A percentile compares a stretch with the other conserved stretches of the same genome.
phyloP scores from a whole-genome alignment of 2,113 vertebrate genomes.

The Lepus timidus region DNA sequence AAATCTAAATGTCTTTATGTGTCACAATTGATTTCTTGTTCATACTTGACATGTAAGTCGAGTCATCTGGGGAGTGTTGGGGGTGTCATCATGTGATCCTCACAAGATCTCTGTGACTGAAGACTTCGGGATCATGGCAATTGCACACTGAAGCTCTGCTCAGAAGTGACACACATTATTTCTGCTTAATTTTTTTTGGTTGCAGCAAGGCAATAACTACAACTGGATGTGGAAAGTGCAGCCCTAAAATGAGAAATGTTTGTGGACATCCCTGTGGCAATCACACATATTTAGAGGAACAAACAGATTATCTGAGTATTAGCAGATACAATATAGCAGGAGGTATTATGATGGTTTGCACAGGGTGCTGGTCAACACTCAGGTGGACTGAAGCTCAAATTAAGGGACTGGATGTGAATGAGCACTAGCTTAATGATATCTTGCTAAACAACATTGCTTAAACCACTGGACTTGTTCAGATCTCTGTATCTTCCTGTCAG shows the following conservation, averaged over 20 bases:
- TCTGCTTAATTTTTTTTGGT: background rate
- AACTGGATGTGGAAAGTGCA: background rate
- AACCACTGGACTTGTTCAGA: background rate
- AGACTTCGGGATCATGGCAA: background rate
- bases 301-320: rapidly evolving
- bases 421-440: background rate
- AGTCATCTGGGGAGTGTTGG: background rate
- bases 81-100: background rate
- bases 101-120: background rate
- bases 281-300: background rate
- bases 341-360: background rate
- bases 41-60: background rate
- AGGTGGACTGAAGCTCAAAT: background rate
- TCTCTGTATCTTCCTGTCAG: background rate
- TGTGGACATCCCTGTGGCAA: background rate
- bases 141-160: background rate
- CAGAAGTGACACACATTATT: background rate
- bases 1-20: background rate
- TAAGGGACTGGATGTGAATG: background rate
- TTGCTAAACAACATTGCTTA: background rate
- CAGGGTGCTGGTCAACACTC: background rate
- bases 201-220: background rate
- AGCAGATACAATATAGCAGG: background rate
- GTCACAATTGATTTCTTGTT: background rate
- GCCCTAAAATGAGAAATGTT: background rate